These are phyloP conservation scores for Brachionus plicatilis DNA, from an alignment of 1,140 invertebrate genomes.

Conservation along the genomic window DNA sequence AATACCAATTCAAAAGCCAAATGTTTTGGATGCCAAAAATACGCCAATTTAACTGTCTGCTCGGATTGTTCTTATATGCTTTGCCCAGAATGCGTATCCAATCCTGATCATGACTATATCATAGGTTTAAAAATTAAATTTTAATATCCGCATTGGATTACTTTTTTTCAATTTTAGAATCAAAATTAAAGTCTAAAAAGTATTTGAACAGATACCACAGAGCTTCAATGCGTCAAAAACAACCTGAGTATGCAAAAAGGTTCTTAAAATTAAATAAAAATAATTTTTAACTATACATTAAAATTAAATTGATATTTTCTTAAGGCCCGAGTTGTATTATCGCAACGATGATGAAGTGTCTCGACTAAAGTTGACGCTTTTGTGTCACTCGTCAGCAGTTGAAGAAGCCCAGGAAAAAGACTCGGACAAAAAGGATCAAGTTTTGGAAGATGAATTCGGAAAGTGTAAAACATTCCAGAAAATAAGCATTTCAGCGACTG, in stretches of 20 bases:
- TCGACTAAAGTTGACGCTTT: neutral
- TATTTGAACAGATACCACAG: neutral
- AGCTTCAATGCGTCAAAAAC: neutral
- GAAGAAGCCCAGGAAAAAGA: neutral
- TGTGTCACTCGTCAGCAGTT: slow-evolving; percentile 35
- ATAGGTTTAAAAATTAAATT: neutral
- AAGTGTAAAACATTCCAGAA: slow-evolving; percentile 35
- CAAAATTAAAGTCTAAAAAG: slow-evolving; percentile 30
- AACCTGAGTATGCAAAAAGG: neutral
- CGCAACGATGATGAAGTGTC: neutral
- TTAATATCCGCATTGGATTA: neutral
- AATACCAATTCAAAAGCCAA: neutral
- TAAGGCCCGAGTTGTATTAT: neutral
- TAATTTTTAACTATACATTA: neutral
- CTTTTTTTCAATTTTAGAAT: neutral
- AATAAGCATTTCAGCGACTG: slow-evolving; percentile 5
- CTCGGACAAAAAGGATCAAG: neutral
- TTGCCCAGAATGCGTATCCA: neutral
- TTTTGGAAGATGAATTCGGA: slow-evolving; percentile 22
- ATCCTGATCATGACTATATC: slow-evolving; percentile 25
- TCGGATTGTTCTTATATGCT: slow-evolving; percentile 30
- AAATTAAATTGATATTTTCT: neutral
- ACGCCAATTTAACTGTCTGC: slow-evolving; percentile 13
- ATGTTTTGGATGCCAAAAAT: slow-evolving; percentile 36
- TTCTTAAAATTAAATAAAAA: neutral